These are phyloP conservation scores for Pygoscelis adeliae DNA, from an alignment of 2,113 vertebrate species.

Conservation along the genomic window DNA sequence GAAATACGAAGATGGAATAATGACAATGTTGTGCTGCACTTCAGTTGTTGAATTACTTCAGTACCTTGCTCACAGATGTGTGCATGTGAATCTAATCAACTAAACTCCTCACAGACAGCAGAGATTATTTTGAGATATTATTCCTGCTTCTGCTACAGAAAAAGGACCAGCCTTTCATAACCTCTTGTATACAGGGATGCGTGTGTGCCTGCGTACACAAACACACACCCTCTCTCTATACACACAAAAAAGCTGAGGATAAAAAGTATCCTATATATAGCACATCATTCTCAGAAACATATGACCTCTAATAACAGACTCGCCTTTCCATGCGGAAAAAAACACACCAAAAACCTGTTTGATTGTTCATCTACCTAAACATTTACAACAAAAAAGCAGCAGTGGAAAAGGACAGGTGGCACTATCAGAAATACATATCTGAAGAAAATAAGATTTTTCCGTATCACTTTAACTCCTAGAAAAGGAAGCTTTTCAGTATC, in stretches of 20 bases:
- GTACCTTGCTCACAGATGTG: constrained; percentile 57
- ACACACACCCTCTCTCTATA: background rate
- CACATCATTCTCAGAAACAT: background rate
- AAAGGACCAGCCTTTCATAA: background rate
- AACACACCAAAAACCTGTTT: background rate
- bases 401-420: background rate
- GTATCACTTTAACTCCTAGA: background rate
- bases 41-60: constrained; percentile 47
- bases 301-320: background rate
- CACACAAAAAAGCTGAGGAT: background rate
- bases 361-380: background rate
- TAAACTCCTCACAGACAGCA: background rate
- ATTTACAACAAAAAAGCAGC: background rate
- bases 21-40: constrained; percentile 21
- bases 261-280: background rate
- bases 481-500: background rate
- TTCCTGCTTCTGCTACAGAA: background rate
- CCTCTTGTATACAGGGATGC: background rate
- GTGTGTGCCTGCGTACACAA: fast-evolving
- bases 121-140: constrained; percentile 21
- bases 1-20: constrained; percentile 24
- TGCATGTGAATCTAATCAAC: constrained; percentile 28
- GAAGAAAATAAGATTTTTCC: background rate
- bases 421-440: background rate
- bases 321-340: background rate